Conservation (phyloP, 2,888 invertebrate genomes). For the Palloptera scutellata region DNA sequence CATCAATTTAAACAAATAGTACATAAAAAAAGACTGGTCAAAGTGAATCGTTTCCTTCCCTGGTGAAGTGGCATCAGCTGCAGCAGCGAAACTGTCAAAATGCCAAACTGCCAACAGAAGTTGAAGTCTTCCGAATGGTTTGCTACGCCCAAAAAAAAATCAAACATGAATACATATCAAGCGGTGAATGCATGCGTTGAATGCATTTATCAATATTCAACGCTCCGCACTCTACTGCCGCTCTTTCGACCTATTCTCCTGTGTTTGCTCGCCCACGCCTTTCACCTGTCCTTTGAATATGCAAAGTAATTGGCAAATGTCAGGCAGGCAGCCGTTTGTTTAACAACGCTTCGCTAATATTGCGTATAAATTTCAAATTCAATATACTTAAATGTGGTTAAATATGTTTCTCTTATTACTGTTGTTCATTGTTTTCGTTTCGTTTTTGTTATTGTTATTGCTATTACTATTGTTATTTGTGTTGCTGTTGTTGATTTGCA, state of each 20-base stretch:
- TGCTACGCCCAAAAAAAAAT: neutral
- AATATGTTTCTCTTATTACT: neutral
- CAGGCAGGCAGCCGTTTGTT: neutral
- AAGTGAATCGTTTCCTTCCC: neutral
- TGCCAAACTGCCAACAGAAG: neutral
- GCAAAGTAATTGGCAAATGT: neutral
- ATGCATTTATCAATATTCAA: neutral
- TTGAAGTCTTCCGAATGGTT: neutral
- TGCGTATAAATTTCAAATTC: neutral
- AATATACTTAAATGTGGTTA: neutral
- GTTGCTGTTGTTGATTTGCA: constrained; percentile 3
- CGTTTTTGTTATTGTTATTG: neutral
- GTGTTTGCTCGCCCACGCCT: neutral
- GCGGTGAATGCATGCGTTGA: neutral
- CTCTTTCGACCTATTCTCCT: neutral
- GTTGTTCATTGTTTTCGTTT: neutral
- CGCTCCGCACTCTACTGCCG: neutral
- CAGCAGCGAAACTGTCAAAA: neutral
- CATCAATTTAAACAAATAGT: no score
- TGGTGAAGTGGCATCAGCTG: neutral
- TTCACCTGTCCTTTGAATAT: neutral
- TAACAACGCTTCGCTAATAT: neutral
- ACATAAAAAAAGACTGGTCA: no score
- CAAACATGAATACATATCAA: neutral
- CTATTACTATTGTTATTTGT: neutral